phyloP scores from a whole-genome alignment of 2,113 vertebrate species.

The Mormyrus iriodes region DNA sequence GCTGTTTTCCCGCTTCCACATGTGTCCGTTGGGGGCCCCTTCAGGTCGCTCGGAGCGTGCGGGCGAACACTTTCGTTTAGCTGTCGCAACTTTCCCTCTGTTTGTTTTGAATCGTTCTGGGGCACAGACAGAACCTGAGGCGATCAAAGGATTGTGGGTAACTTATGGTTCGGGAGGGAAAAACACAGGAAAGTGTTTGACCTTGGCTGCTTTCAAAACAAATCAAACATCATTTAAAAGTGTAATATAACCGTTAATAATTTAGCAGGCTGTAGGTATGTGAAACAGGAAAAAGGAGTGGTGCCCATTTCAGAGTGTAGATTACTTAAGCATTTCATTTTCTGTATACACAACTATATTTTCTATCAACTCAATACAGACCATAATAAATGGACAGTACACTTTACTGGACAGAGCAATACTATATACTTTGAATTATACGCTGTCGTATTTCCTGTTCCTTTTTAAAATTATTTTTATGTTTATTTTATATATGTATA shows the following conservation, averaged over 20 bases:
- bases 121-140: background rate
- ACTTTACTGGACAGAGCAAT: background rate
- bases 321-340: background rate
- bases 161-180: background rate
- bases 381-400: background rate
- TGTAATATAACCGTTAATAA: background rate
- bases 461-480: background rate
- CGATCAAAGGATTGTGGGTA: background rate
- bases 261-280: background rate
- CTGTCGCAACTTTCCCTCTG: background rate
- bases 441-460: background rate
- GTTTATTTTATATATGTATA: background rate
- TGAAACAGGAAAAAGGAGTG: background rate
- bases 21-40: background rate
- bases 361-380: background rate
- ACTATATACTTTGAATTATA: background rate
- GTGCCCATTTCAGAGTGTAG: background rate
- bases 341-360: background rate
- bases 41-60: background rate
- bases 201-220: slow-evolving; percentile 11
- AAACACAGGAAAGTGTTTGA: background rate
- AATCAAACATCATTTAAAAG: slow-evolving; percentile 10
- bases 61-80: background rate
- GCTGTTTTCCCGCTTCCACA: background rate
- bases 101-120: background rate